Evolutionary conservation across 2,888 invertebrate genomes (phyloP), one percentile per base, ranked within the genome.

Genomic region (Anthoptus insignis): DNA sequence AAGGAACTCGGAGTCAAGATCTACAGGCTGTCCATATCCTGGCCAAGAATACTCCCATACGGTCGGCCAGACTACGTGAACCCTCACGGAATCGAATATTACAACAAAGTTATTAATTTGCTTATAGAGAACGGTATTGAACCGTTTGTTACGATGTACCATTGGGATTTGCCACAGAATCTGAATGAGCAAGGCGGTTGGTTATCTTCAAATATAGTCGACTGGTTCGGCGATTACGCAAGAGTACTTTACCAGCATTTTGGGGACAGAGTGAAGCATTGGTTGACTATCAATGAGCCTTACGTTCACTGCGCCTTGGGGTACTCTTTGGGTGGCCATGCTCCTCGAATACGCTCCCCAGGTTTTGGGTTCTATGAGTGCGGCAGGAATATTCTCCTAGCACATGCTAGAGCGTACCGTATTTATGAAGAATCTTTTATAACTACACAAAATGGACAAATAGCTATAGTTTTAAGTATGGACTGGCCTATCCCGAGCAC

Each of bases 11-110:
- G 88, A 0, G 83, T 87, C 0, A 76, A 92, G 42, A 83, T 85
- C 59, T 94, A 94, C 77, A 82, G 94, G 50, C 93, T 94, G 70
- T 94, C 94, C 0, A 81, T 94, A 27, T 89, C 95, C 0, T 96
- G 96, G 96, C 76, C 94, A 0, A 81, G 96, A 53, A 85, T 96
- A 19, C 76, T 95, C 47, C 95, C 95, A 0, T 89, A 87, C 52
- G 95, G 94, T 22, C 86, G 87, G 22, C 72, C 84, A 5, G 84
- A 92, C 49, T 77, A 82, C 5, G 76, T 94, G 9, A 96, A 95
- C 76, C 76, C 75, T n/a, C 64, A 68, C 1, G 96, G 95, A 13
- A 85, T 96, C 8, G 82, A 90, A 29, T 95, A 95, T 81, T 96
- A 96, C 80, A 94, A 95, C 70, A 83, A 89, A 65, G 75, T 96